phyloP scores from a whole-genome alignment of 1,140 invertebrate genomes.

The Odontomachus brunneus region DNA sequence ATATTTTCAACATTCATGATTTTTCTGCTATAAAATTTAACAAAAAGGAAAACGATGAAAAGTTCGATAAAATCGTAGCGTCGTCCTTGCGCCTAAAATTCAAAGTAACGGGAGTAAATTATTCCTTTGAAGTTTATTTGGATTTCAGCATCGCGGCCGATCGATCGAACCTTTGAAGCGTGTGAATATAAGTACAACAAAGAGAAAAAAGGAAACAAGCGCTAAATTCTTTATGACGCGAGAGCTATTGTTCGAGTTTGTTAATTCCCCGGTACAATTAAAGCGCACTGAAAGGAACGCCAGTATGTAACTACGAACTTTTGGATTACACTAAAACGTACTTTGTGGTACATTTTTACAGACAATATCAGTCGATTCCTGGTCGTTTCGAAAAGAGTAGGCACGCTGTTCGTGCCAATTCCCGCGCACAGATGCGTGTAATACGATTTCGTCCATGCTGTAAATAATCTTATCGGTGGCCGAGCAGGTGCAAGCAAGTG shows the following conservation, averaged over 20 bases:
- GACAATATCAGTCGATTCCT: slow-evolving; percentile 43
- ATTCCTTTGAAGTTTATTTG: background rate
- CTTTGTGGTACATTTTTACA: slow-evolving; percentile 11
- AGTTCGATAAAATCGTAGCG: background rate
- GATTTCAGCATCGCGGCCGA: background rate
- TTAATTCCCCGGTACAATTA: background rate
- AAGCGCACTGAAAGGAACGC: background rate
- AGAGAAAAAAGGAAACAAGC: background rate
- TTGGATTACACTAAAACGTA: slow-evolving; percentile 6
- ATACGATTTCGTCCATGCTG: slow-evolving; percentile 67
- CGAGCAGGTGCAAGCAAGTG: slow-evolving; percentile 60
- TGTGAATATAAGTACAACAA: background rate
- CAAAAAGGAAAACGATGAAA: no score
- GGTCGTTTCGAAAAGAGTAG: slow-evolving; percentile 53
- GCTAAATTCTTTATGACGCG: background rate
- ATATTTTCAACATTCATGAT: no score
- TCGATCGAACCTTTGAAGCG: background rate
- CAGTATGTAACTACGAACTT: background rate
- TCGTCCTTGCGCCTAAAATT: background rate
- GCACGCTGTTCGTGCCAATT: slow-evolving; percentile 56
- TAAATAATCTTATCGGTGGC: slow-evolving; percentile 72
- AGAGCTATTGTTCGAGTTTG: background rate
- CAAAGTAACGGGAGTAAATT: background rate
- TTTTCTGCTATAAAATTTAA: background rate
- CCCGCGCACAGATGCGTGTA: slow-evolving; percentile 70